A percentile compares a stretch with the other conserved stretches of the same genome.
Conservation (phyloP, 1,140 invertebrate species). For the Cylas formicarius region DNA sequence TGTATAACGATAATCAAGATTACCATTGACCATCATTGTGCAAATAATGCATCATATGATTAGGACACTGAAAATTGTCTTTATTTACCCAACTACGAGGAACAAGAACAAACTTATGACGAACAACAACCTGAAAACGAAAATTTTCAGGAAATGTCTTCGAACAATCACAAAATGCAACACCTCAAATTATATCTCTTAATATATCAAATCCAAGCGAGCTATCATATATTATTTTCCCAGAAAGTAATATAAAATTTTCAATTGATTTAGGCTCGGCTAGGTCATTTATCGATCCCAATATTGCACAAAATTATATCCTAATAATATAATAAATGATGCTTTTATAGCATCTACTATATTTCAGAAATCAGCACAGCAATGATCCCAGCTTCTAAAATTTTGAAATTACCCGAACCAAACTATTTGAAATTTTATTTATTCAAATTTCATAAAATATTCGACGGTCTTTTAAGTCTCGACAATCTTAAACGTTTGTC, state of each 20-base stretch:
- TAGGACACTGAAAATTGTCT: too few species aligned
- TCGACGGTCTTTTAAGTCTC: conserved; percentile 9
- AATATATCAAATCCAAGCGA: too few species aligned
- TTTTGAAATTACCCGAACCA: conserved; percentile 5
- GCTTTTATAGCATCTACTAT: conserved; percentile 5
- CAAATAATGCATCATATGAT: too few species aligned
- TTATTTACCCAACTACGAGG: too few species aligned
- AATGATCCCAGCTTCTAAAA: conserved; percentile 7
- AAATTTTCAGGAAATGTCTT: too few species aligned
- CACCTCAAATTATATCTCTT: too few species aligned
- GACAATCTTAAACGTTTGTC: conserved; percentile 8
- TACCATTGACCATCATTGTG: too few species aligned
- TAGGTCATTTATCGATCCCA: conserved; percentile 8
- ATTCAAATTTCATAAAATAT: conserved; percentile 11
- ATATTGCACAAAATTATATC: conserved; percentile 8
- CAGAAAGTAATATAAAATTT: conserved; percentile 9
- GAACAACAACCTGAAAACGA: too few species aligned
- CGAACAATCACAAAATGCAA: too few species aligned
- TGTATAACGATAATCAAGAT: too few species aligned
- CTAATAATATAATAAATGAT: conserved; percentile 4
- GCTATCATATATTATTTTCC: conserved; percentile 11
- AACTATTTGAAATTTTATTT: conserved; percentile 9
- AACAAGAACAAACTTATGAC: too few species aligned
- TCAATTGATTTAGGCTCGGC: conserved; percentile 9
- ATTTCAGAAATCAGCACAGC: conserved; percentile 10